A percentile compares a stretch with the other conserved stretches of the same genome.
Conservation (phyloP, 2,113 vertebrate genomes). For the Pygathrix nemaeus region DNA sequence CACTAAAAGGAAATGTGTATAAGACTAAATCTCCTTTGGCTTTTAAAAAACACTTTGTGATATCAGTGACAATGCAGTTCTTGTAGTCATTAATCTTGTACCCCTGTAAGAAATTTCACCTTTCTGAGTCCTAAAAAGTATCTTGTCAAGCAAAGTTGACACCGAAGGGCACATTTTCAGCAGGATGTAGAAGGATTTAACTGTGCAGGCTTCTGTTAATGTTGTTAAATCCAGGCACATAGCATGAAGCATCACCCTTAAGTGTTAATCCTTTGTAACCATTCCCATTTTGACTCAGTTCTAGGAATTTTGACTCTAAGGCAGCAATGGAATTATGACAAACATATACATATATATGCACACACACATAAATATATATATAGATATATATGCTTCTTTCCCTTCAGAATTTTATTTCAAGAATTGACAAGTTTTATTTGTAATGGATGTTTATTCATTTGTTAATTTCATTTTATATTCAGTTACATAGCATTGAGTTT, state of each 20-base stretch:
- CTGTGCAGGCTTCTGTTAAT: slow-evolving; percentile 30
- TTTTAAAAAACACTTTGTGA: slow-evolving; percentile 47
- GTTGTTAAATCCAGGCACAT: slow-evolving; percentile 22
- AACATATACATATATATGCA: neutral
- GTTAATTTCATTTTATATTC: slow-evolving; percentile 21
- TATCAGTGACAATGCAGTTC: slow-evolving; percentile 23
- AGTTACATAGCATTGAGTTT: neutral
- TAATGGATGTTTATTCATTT: neutral
- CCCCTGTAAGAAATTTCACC: slow-evolving; percentile 58
- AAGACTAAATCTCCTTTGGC: slow-evolving; percentile 18
- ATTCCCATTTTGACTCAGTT: neutral
- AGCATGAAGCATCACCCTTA: neutral
- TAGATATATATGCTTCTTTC: neutral
- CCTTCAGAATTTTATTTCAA: neutral
- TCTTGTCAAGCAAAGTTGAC: slow-evolving; percentile 70
- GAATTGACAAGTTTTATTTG: neutral
- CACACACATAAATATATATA: neutral
- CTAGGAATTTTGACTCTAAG: slow-evolving; percentile 10
- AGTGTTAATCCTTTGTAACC: slow-evolving; percentile 45
- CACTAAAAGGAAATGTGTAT: neutral
- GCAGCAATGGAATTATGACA: neutral
- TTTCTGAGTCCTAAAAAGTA: slow-evolving; percentile 53
- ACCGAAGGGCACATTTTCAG: neutral
- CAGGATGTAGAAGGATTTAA: slow-evolving; percentile 56
- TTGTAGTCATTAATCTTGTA: slow-evolving; percentile 63